Base-by-base conservation (phyloP, 2,797 vertebrate genomes). In the Hyperoplus lanceolatus region DNA sequence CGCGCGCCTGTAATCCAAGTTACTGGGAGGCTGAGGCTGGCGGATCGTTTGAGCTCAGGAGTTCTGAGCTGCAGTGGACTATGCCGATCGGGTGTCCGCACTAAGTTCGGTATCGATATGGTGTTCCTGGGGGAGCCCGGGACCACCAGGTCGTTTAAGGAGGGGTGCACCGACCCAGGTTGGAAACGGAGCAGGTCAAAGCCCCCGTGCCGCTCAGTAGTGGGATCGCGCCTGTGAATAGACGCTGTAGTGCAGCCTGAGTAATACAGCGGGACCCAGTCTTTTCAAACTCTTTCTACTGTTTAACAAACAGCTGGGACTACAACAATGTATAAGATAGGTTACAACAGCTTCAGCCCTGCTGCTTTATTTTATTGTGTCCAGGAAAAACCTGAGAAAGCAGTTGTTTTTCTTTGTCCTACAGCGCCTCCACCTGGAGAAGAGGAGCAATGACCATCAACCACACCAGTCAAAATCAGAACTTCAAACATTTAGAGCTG, bases 111-210 rank as follows among this genome's bases (percentile, higher is more conserved):
- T 64, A 91, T 91, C 92, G 84, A 92, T 90, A 91, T 92, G 91
- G 91, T 90, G 84, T 70, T 89, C 82, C 85, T 70, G 64, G 83
- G 91, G 88, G 87, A 93, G 92, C 91, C 13, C 81, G 75, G 89
- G 88, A 73, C 75, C 83, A 90, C 85, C 77, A 93, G 91, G 91
- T 92, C 84, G 79, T 2, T 90, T 88, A 90, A 93, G 71, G 84
- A 93, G 92, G 88, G 92, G 93, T 89, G 87, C 64, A 93, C 76
- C 89, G 92, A 79, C 88, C 91, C 89, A 94, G 92, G 93, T 79
- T 91, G 92, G 89, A 79, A 66, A 93, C 90, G 90, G 86, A 94
- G 93, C 92, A 94, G 91, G 93, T 83, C 89, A 93, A 60, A 60
- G 39, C 41, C 58, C 58, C 58, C 58, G 58, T 45, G 58, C 58